A percentile compares a stretch with the other conserved stretches of the same genome.
phyloP scores from a whole-genome alignment of 1,140 invertebrate species.

The Acromyrmex charruanus region DNA sequence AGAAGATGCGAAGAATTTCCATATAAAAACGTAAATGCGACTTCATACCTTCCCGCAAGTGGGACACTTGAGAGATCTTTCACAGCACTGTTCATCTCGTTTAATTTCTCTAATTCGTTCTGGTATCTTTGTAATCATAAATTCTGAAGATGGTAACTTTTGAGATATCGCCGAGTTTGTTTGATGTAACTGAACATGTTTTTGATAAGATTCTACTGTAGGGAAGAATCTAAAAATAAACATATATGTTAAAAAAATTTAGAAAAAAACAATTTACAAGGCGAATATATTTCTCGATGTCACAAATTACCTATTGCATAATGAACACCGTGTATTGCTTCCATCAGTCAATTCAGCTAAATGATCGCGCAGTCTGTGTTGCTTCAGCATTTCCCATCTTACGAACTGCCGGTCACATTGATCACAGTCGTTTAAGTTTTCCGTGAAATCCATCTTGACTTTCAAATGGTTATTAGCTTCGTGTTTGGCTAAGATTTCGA shows the following conservation, averaged over 20 bases:
- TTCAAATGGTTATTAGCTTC: slow-evolving; percentile 79
- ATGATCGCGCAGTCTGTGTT: slow-evolving; percentile 81
- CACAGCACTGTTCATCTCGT: slow-evolving; percentile 71
- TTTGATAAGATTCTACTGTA: slow-evolving; percentile 75
- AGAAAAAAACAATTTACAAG: background rate
- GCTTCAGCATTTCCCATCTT: slow-evolving; percentile 81
- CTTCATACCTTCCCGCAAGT: slow-evolving; percentile 80
- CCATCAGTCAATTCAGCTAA: slow-evolving; percentile 71
- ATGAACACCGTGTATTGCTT: slow-evolving; percentile 78
- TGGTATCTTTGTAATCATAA: slow-evolving; percentile 2
- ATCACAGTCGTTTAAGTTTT: slow-evolving; percentile 78
- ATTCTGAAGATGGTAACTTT: slow-evolving; percentile 23
- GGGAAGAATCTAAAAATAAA: slow-evolving; percentile 78
- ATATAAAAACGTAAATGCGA: background rate
- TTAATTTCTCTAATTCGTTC: slow-evolving; percentile 67
- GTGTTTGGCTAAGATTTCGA: slow-evolving; percentile 79
- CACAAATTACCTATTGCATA: slow-evolving; percentile 78
- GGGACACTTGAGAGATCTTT: slow-evolving; percentile 79
- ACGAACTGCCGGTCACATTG: slow-evolving; percentile 81
- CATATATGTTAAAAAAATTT: slow-evolving; percentile 7
- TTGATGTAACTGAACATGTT: slow-evolving; percentile 79
- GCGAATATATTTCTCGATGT: background rate
- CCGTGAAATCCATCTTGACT: slow-evolving; percentile 77
- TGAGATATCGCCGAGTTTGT: slow-evolving; percentile 24
- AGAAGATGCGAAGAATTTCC: background rate